These are phyloP conservation scores for Oscheius sp. DNA, from an alignment of 2,888 invertebrate genomes.

Conservation along the genomic window DNA sequence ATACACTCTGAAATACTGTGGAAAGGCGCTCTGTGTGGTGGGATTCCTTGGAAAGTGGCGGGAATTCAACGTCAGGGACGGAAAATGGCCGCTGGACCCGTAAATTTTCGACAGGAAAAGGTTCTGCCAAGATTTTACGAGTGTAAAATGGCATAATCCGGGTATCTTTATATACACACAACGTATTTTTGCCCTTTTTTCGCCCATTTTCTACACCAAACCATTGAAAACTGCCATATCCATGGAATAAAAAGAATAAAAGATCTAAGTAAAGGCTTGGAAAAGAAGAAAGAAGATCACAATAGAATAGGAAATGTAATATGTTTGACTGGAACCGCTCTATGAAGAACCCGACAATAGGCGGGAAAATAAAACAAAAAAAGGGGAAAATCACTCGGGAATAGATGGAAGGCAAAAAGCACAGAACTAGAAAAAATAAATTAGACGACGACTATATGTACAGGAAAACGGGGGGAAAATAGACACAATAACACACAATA, in stretches of 20 bases:
- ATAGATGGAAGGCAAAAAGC: conserved; percentile 19
- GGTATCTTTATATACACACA: not conserved
- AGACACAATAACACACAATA: not conserved
- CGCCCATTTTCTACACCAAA: no score
- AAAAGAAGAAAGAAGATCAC: conserved; percentile 26
- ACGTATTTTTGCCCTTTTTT: not conserved
- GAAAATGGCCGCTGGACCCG: not conserved
- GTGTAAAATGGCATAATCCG: not conserved
- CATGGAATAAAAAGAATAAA: conserved; percentile 2
- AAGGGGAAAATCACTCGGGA: conserved; percentile 28
- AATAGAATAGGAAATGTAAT: conserved; percentile 36
- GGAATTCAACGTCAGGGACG: no score
- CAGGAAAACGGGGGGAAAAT: conserved; percentile 8
- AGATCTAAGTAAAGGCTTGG: conserved; percentile 35
- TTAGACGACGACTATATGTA: conserved; percentile 24
- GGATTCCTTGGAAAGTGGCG: not conserved
- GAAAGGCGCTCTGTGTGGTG: conserved; percentile 26
- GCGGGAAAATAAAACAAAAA: not conserved
- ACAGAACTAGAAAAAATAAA: conserved; percentile 3
- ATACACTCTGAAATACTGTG: conserved; percentile 35
- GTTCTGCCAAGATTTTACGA: not conserved
- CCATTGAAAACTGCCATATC: no score
- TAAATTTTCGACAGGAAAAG: not conserved
- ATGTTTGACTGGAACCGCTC: conserved; percentile 34
- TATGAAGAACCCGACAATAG: conserved; percentile 4